These are phyloP conservation scores for Clepsis dumicolana DNA, from an alignment of 2,888 invertebrate genomes.

Conservation along the genomic window DNA sequence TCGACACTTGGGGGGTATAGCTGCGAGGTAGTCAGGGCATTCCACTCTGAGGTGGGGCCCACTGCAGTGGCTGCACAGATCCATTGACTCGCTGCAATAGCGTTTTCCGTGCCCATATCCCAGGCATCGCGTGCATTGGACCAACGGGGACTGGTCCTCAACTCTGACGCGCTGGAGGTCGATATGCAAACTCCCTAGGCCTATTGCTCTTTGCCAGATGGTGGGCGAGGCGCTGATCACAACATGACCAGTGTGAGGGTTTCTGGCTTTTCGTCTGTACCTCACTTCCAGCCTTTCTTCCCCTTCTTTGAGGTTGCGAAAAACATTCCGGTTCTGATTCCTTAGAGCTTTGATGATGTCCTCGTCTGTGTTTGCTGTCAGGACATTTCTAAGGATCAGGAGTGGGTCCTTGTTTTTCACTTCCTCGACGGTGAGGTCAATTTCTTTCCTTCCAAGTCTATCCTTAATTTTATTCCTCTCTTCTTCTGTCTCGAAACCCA, in stretches of 20 bases:
- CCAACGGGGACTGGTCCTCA: too few species aligned
- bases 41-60: background rate
- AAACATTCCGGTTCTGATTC: too few species aligned
- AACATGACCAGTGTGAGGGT: conserved; percentile 9
- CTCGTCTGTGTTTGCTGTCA: conserved; percentile 14
- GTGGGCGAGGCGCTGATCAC: conserved; percentile 15
- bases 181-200: too few species aligned
- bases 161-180: too few species aligned
- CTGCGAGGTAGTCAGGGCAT: background rate
- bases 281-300: background rate
- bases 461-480: conserved; percentile 13
- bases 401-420: too few species aligned
- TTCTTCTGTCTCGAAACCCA: conserved; percentile 20
- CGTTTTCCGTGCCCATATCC: conserved; percentile 35
- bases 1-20: too few species aligned
- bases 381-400: conserved; percentile 2
- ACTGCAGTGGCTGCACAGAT: too few species aligned
- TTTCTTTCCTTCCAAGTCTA: background rate
- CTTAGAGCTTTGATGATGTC: background rate
- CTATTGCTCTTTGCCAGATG: conserved; percentile 28
- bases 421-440: background rate
- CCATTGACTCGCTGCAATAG: too few species aligned
- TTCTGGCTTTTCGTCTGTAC: background rate
- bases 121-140: too few species aligned
- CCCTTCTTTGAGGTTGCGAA: background rate